These are phyloP conservation scores for Macaria liturata DNA, from an alignment of 2,888 invertebrate species.

Conservation along the genomic window DNA sequence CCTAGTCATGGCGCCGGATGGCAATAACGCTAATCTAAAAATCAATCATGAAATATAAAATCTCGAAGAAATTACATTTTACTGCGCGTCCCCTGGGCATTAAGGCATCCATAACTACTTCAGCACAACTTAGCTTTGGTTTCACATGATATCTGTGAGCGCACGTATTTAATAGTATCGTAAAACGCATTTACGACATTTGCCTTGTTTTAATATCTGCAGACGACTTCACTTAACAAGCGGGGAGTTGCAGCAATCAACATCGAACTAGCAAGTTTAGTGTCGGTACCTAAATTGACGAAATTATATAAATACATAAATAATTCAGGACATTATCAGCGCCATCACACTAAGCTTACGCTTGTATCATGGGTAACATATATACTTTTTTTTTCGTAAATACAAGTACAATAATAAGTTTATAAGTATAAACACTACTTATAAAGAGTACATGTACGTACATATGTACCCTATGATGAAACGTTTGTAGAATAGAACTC, in stretches of 20 bases:
- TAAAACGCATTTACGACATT: conserved; percentile 39
- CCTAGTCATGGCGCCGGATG: conserved; percentile 24
- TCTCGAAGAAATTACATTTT: conserved; percentile 41
- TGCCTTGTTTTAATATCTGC: not conserved
- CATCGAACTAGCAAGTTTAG: conserved; percentile 4
- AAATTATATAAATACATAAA: too few relatives aligned
- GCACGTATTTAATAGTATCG: conserved; percentile 39
- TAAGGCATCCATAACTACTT: conserved; percentile 38
- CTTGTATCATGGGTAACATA: too few relatives aligned
- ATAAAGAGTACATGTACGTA: too few relatives aligned
- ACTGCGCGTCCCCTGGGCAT: conserved; percentile 27
- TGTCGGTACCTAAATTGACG: too few relatives aligned
- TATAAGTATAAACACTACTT: too few relatives aligned
- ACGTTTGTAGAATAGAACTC: too few relatives aligned
- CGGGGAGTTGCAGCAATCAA: conserved; percentile 12
- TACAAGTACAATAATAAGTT: too few relatives aligned
- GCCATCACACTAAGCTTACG: too few relatives aligned
- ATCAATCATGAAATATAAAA: conserved; percentile 32
- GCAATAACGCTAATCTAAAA: conserved; percentile 1
- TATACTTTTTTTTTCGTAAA: too few relatives aligned
- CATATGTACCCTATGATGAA: too few relatives aligned
- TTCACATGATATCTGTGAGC: conserved; percentile 38
- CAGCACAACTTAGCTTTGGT: conserved; percentile 33
- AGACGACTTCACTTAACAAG: conserved; percentile 16
- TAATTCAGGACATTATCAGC: too few relatives aligned